Evolutionary conservation across 2,797 vertebrate species (phyloP), one percentile per base, ranked within the genome.

Genomic region (Gambusia yucatana): DNA sequence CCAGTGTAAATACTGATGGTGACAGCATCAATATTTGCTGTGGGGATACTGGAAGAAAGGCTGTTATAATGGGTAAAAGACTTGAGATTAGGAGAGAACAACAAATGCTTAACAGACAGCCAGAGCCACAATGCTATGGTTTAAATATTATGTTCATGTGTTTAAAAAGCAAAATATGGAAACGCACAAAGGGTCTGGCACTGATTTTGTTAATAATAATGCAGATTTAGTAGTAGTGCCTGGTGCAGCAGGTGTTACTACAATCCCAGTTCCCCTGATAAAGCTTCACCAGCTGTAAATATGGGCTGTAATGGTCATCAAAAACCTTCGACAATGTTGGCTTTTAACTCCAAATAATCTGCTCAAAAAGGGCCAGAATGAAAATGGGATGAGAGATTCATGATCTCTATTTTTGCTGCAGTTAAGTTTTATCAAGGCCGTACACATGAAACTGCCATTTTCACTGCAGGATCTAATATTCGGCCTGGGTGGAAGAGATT

Each of bases 401-500:
- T 72, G 76, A 84, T 73, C 78, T 78, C 63, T 25, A 25, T 44
- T 47, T 73, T 50, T 22, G 57, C 76, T 80, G 85, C 33, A 79
- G 76, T 88, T 82, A 71, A 65, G 77, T 84, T 80, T 46, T 81
- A 91, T 82, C 71, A 79, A 80, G 76, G 86, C 82, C 85, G 77
- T 75, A 75, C 55, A 81, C 41, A 76, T 57, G 44, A 61, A 86
- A 77, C 83, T 84, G 83, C 57, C 55, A 81, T 87, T 81, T 86
- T 72, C 82, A 87, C 87, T 78, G 72, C 73, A 73, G 83, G 83
- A 91, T 89, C 74, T 82, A 79, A 86, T 92, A 88, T 89, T 88
- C 85, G 75, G 89, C 90, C 87, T 82, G 86, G 81, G 80, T 85
- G 78, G 84, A 86, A 74, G 88, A 87, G 87, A 93, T 93, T 90